phyloP scores from a whole-genome alignment of 1,140 invertebrate species.

The Pseudomyrmex pallidus region DNA sequence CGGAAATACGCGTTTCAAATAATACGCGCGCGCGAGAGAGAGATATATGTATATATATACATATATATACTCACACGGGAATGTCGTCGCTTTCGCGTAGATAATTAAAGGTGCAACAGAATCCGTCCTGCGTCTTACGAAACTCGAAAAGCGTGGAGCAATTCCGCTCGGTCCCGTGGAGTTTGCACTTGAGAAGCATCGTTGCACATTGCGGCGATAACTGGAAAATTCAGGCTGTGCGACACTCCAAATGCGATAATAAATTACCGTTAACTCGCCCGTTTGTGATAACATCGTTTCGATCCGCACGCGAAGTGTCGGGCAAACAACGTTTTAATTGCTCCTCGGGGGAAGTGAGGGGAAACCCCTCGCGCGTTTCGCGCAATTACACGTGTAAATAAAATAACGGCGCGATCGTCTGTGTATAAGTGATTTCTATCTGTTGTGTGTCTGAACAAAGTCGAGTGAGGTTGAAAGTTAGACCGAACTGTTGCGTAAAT shows the following conservation, averaged over 20 bases:
- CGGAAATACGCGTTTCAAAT: conserved; percentile 13
- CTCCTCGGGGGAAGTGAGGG: neutral
- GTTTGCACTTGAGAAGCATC: conserved; percentile 84
- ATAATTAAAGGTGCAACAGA: conserved; percentile 88
- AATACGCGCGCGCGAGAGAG: no score
- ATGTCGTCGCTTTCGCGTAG: conserved; percentile 71
- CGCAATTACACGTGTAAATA: conserved; percentile 12
- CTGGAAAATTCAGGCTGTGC: conserved; percentile 74
- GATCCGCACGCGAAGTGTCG: neutral
- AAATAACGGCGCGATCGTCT: neutral
- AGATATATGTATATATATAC: neutral
- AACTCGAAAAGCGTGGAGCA: conserved; percentile 84
- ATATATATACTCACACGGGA: conserved; percentile 58
- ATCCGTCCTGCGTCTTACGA: conserved; percentile 85
- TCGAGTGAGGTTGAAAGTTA: no score
- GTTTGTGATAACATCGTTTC: neutral
- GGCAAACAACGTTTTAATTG: conserved; percentile 33
- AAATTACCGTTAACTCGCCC: conserved; percentile 1
- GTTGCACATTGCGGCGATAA: conserved; percentile 85
- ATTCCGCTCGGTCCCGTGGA: conserved; percentile 77
- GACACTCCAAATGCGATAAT: neutral
- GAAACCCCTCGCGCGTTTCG: neutral
- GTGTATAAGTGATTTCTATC: conserved; percentile 1
- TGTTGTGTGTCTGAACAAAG: no score
- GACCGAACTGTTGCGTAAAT: neutral